Conservation (phyloP, 2,888 invertebrate genomes). For the Pardosa pseudoannulata region DNA sequence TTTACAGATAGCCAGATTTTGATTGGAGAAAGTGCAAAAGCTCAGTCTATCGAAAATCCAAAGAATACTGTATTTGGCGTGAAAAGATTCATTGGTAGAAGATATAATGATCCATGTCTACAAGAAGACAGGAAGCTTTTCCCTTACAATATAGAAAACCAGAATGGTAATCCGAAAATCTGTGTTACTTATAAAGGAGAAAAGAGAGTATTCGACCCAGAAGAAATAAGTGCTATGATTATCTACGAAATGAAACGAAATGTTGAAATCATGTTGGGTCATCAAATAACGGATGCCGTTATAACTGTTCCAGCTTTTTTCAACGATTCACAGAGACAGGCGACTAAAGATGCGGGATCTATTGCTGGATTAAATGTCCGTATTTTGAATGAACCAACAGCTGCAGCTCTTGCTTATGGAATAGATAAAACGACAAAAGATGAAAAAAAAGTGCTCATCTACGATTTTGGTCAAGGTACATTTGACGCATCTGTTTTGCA, state of each 20-base stretch:
- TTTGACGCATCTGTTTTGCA: constrained; percentile 98
- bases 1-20: constrained; percentile 92
- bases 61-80: constrained; percentile 98
- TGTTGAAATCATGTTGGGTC: constrained; percentile 80
- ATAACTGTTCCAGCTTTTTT: constrained; percentile 99
- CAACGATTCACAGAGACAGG: constrained; percentile 98
- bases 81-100: constrained; percentile 94
- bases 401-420: constrained; percentile 98
- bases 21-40: constrained; percentile 98
- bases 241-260: constrained; percentile 98
- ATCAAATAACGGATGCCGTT: constrained; percentile 86
- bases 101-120: constrained; percentile 96
- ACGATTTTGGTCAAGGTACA: constrained; percentile 99
- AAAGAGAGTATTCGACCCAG: constrained; percentile 92
- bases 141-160: neutral
- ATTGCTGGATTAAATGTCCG: constrained; percentile 97
- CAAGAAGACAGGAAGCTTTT: constrained; percentile 92
- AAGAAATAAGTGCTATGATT: constrained; percentile 97
- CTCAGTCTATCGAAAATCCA: constrained; percentile 98
- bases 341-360: constrained; percentile 99
- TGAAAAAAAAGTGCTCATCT: constrained; percentile 92
- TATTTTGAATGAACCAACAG: constrained; percentile 99
- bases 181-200: neutral
- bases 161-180: neutral
- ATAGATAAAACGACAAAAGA: constrained; percentile 89